Percentiles rank a stretch among this genome's conserved stretches.
phyloP scores from a whole-genome alignment of 2,797 vertebrate species.

The Ciconia nigra region DNA sequence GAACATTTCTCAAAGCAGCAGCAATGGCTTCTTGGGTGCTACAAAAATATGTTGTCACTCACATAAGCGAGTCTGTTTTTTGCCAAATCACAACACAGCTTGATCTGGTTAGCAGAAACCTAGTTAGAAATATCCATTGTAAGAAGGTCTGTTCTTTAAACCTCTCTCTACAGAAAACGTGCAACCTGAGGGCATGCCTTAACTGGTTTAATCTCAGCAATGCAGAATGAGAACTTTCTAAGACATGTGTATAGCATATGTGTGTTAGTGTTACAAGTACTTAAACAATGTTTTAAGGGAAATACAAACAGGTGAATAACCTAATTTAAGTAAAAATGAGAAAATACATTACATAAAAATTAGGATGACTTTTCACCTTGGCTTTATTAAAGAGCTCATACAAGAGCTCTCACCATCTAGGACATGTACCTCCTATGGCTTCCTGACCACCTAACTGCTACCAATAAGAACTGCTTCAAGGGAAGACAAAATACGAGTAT shows the following conservation, averaged over 20 bases:
- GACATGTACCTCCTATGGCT: not conserved
- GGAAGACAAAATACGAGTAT: not conserved
- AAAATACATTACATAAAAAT: not conserved
- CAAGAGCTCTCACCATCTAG: not conserved
- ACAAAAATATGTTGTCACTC: not conserved
- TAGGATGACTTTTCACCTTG: not conserved
- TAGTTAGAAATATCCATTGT: not conserved
- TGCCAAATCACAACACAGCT: not conserved
- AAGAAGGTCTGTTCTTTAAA: not conserved
- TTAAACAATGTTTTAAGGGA: not conserved
- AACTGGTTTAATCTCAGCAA: not conserved
- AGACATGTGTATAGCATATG: rapidly evolving
- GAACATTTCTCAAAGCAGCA: not conserved
- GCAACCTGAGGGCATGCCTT: not conserved
- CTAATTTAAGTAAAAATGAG: not conserved
- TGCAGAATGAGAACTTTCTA: not conserved
- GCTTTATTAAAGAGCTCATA: not conserved
- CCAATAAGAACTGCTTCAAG: not conserved
- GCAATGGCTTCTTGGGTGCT: not conserved
- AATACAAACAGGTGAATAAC: not conserved
- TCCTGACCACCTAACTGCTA: not conserved
- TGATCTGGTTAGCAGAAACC: not conserved
- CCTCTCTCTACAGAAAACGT: not conserved
- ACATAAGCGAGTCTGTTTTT: not conserved
- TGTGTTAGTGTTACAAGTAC: not conserved